Evolutionary conservation across 2,113 vertebrate species (phyloP).

Genomic region (Aleadryas rufinucha): DNA sequence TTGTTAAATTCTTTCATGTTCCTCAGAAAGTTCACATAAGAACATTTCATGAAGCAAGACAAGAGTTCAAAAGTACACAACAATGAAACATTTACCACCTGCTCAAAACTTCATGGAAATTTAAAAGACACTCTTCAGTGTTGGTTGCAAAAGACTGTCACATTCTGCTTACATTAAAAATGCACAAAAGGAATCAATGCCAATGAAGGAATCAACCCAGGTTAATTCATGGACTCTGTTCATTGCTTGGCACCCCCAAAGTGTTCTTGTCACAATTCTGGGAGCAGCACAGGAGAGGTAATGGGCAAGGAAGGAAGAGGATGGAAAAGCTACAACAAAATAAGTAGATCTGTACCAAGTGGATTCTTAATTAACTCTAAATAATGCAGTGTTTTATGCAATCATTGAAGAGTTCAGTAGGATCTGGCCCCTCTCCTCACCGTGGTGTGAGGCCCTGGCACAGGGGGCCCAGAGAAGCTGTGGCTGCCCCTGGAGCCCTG

Average conservation of each 20-base stretch:
- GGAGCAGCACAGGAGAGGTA: not conserved
- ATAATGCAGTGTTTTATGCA: not conserved
- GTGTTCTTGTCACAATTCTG: not conserved
- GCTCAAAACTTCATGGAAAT: not conserved
- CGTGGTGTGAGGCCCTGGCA: not conserved
- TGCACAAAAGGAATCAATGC: not conserved
- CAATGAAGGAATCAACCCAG: not conserved
- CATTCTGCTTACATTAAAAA: not conserved
- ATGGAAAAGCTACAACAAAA: not conserved
- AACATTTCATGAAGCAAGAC: not conserved
- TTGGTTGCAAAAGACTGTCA: not conserved
- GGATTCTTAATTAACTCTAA: not conserved
- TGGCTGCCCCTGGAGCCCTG: not conserved
- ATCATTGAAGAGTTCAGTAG: not conserved
- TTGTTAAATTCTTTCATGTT: not conserved
- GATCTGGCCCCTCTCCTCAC: not conserved
- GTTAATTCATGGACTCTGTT: not conserved
- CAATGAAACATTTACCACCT: not conserved
- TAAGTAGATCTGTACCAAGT: not conserved
- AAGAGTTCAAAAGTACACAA: not conserved
- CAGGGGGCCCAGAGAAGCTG: not conserved
- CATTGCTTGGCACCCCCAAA: not conserved
- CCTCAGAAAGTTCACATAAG: not conserved
- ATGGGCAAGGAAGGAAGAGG: not conserved
- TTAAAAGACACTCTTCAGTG: not conserved